A percentile compares a stretch with the other conserved stretches of the same genome.
These are phyloP conservation scores for Ivindomyrus marchei DNA, from an alignment of 2,113 vertebrate genomes.

Conservation along the genomic window DNA sequence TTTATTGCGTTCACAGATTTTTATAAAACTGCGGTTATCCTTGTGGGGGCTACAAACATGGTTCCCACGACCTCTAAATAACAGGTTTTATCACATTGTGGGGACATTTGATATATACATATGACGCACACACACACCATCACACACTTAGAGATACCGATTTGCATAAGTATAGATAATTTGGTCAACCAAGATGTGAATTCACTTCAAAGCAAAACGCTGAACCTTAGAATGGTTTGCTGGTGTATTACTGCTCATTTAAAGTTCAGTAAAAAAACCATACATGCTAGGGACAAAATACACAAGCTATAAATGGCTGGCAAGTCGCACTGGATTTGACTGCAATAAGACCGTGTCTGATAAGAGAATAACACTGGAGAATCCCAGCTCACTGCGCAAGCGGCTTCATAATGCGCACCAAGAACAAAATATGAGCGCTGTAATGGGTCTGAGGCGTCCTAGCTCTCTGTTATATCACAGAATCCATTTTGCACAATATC, in stretches of 20 bases:
- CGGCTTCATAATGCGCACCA: not conserved
- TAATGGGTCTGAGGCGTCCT: not conserved
- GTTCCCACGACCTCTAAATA: not conserved
- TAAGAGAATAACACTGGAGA: not conserved
- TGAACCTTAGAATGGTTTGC: not conserved
- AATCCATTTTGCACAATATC: not conserved
- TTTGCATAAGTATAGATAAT: not conserved
- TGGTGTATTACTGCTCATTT: not conserved
- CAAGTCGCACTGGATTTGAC: not conserved
- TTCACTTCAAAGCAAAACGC: not conserved
- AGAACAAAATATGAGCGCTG: not conserved
- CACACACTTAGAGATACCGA: not conserved
- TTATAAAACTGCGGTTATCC: too few species aligned
- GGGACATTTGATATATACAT: not conserved
- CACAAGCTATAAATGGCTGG: not conserved
- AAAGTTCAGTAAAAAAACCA: not conserved
- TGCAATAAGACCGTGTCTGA: not conserved
- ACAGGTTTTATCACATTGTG: too few species aligned
- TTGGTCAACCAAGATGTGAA: not conserved
- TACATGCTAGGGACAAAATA: not conserved
- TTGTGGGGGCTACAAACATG: not conserved
- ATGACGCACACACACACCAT: not conserved
- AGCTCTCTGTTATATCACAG: not conserved
- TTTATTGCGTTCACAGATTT: too few species aligned
- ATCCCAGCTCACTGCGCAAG: not conserved